These are phyloP conservation scores for Eupleurogrammus muticus DNA, from an alignment of 2,797 vertebrate genomes.

Conservation along the genomic window DNA sequence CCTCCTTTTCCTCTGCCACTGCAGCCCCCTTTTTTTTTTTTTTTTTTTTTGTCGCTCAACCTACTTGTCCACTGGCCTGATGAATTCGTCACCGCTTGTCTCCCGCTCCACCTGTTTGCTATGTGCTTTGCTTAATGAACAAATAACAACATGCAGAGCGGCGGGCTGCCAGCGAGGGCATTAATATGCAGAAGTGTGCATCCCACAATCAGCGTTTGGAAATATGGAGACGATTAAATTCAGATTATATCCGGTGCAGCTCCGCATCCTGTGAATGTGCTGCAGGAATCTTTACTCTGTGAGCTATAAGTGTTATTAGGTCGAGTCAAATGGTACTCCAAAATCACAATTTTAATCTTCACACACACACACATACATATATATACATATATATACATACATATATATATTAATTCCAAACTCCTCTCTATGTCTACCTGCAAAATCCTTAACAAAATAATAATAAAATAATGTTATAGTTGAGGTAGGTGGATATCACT, in stretches of 20 bases:
- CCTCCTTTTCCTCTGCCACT: not conserved
- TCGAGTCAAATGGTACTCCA: too few species aligned
- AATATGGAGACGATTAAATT: slow-evolving; percentile 19
- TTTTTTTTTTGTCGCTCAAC: slow-evolving; percentile 13
- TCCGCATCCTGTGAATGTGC: not conserved
- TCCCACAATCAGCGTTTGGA: slow-evolving; percentile 4
- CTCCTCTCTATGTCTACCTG: too few species aligned
- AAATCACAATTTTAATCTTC: too few species aligned
- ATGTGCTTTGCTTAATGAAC: slow-evolving; percentile 29
- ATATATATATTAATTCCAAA: too few species aligned
- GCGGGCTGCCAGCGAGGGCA: slow-evolving; percentile 1
- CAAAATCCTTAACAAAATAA: too few species aligned
- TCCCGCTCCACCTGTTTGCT: not conserved
- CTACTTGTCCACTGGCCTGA: slow-evolving; percentile 2
- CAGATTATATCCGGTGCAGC: slow-evolving; percentile 2
- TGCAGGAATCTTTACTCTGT: not conserved
- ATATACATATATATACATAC: too few species aligned
- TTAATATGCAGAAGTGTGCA: slow-evolving; percentile 8
- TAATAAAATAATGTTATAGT: too few species aligned
- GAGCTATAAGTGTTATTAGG: not conserved
- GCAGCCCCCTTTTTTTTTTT: slow-evolving; percentile 3
- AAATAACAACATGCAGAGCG: slow-evolving; percentile 14
- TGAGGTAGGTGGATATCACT: too few species aligned
- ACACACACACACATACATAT: too few species aligned
- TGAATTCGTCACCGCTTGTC: not conserved